A percentile compares a stretch with the other conserved stretches of the same genome.
Conservation (phyloP, 2,797 vertebrate genomes). For the Gouania willdenowi region DNA sequence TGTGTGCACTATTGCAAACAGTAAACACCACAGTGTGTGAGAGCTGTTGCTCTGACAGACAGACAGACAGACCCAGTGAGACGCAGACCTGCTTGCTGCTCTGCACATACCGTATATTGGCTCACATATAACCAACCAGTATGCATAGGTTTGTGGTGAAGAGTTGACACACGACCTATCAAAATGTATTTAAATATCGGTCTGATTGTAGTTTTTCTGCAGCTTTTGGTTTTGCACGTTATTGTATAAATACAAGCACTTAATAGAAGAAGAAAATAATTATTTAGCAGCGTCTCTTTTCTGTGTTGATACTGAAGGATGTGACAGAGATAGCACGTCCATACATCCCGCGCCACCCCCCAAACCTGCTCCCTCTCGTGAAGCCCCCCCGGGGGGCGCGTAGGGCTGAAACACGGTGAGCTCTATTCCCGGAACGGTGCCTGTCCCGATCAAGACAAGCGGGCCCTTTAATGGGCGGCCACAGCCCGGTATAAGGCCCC, state of each 20-base stretch:
- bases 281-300: slow-evolving; percentile 31
- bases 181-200: not conserved
- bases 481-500: slow-evolving; percentile 72
- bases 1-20: slow-evolving; percentile 29
- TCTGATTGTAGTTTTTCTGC: not conserved
- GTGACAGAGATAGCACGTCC: slow-evolving; percentile 61
- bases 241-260: not conserved
- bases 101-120: slow-evolving; percentile 34
- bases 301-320: slow-evolving; percentile 50
- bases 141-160: no score
- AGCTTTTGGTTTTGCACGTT: no score
- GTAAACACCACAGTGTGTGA: slow-evolving; percentile 47
- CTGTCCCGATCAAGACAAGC: slow-evolving; percentile 73
- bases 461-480: slow-evolving; percentile 74
- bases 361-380: slow-evolving; percentile 37
- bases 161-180: not conserved
- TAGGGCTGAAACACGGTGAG: slow-evolving; percentile 67
- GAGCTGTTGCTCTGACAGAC: slow-evolving; percentile 49
- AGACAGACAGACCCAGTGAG: slow-evolving; percentile 39
- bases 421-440: slow-evolving; percentile 77
- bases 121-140: not conserved
- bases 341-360: slow-evolving; percentile 28
- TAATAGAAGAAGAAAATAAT: slow-evolving; percentile 15
- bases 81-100: slow-evolving; percentile 18
- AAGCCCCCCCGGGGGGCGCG: slow-evolving; percentile 51